A percentile compares a stretch with the other conserved stretches of the same genome.
Evolutionary conservation across 2,888 invertebrate genomes (phyloP).

Genomic region (Brachynemurus nebulosus): DNA sequence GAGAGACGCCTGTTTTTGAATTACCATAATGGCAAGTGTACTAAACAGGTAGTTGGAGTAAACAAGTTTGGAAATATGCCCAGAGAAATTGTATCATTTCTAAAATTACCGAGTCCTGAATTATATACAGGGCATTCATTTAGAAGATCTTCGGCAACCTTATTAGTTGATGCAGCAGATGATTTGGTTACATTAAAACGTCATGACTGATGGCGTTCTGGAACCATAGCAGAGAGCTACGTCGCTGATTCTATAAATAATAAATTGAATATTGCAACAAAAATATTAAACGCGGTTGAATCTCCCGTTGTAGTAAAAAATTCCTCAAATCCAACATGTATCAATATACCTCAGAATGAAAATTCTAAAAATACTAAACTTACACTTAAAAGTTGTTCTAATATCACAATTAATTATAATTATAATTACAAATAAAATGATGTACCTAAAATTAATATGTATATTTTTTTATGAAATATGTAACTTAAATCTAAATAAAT

Average conservation of each 20-base stretch:
- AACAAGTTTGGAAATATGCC: neutral
- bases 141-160: neutral
- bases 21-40: conserved; percentile 4
- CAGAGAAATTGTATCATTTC: neutral
- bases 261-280: too few relatives aligned
- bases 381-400: too few relatives aligned
- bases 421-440: too few relatives aligned
- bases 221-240: neutral
- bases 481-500: too few relatives aligned
- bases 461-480: too few relatives aligned
- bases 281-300: too few relatives aligned
- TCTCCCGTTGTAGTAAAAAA: too few relatives aligned
- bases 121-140: neutral
- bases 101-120: neutral
- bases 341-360: too few relatives aligned
- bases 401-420: too few relatives aligned
- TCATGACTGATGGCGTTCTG: neutral
- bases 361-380: too few relatives aligned
- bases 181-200: neutral
- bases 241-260: neutral
- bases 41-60: conserved; percentile 1
- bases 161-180: neutral
- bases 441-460: too few relatives aligned
- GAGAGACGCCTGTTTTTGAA: neutral
- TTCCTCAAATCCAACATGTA: too few relatives aligned